phyloP scores from a whole-genome alignment of 1,140 invertebrate species.

The Bradysia coprophila region DNA sequence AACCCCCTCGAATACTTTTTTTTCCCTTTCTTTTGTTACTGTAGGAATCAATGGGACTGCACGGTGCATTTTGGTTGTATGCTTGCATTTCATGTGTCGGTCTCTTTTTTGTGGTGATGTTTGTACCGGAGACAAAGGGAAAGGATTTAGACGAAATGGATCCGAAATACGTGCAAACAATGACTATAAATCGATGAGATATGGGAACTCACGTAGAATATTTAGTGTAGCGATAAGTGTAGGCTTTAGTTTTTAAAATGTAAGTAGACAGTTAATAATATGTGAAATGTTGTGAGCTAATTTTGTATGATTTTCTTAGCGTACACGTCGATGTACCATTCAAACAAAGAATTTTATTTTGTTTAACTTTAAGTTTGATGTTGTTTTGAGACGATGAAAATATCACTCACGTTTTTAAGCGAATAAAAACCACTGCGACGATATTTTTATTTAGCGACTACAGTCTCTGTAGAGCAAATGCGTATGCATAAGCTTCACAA shows the following conservation, averaged over 20 bases:
- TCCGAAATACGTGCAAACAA: slow-evolving; percentile 38
- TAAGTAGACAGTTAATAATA: neutral
- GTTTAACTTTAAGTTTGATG: too few relatives aligned
- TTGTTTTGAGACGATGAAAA: too few relatives aligned
- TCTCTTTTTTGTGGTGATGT: slow-evolving; percentile 66
- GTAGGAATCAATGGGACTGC: slow-evolving; percentile 52
- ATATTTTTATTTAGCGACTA: too few relatives aligned
- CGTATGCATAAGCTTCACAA: too few relatives aligned
- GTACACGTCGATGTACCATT: neutral
- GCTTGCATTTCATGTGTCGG: slow-evolving; percentile 68
- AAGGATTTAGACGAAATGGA: slow-evolving; percentile 78
- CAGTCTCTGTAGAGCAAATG: too few relatives aligned
- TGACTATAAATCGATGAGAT: slow-evolving; percentile 26
- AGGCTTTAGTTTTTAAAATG: neutral
- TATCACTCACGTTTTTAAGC: too few relatives aligned
- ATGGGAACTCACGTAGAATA: slow-evolving; percentile 7
- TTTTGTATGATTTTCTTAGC: too few relatives aligned
- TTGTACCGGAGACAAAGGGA: slow-evolving; percentile 84
- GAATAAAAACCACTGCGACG: too few relatives aligned
- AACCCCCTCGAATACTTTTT: neutral
- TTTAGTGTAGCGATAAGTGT: slow-evolving; percentile 5
- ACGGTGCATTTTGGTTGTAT: slow-evolving; percentile 82
- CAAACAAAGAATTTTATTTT: neutral
- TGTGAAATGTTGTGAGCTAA: too few relatives aligned
- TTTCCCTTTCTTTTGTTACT: neutral